Conservation (phyloP, 2,888 invertebrate genomes). For the Frankliniella intonsa region DNA sequence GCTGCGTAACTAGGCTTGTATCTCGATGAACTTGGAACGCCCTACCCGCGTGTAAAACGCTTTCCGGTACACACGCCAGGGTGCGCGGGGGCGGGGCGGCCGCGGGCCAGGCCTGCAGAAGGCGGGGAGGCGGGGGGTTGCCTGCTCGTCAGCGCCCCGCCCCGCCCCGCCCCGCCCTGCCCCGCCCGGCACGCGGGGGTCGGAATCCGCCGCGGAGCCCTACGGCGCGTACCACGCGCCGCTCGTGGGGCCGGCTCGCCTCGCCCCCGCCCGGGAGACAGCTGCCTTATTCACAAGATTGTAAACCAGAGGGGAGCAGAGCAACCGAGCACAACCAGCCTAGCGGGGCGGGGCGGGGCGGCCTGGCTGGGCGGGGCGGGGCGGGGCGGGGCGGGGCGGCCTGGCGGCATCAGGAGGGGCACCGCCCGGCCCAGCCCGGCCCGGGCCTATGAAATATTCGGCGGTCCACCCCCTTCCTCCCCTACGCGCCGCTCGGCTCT, state of each 20-base stretch:
- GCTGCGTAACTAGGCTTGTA: too few species aligned
- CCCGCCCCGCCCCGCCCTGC: not conserved
- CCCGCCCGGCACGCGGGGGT: not conserved
- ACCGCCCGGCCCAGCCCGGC: too few species aligned
- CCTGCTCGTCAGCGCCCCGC: not conserved
- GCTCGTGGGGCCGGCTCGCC: too few species aligned
- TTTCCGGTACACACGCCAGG: too few species aligned
- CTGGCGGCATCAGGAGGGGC: too few species aligned
- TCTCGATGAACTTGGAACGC: too few species aligned
- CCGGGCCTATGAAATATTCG: not conserved
- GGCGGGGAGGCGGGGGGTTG: not conserved
- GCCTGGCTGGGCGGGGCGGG: too few species aligned
- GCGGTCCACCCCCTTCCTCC: not conserved
- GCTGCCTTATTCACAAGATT: slow-evolving; percentile 20
- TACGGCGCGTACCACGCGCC: not conserved
- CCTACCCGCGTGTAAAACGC: too few species aligned
- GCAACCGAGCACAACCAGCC: not conserved
- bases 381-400: too few species aligned
- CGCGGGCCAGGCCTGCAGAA: not conserved
- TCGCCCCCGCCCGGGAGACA: not conserved
- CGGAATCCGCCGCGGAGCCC: not conserved
- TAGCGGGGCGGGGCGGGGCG: too few species aligned
- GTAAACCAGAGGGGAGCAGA: not conserved
- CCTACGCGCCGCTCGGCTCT: not conserved
- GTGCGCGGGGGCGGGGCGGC: not conserved